phyloP scores from a whole-genome alignment of 2,113 vertebrate genomes.

The Toxostoma redivivum region DNA sequence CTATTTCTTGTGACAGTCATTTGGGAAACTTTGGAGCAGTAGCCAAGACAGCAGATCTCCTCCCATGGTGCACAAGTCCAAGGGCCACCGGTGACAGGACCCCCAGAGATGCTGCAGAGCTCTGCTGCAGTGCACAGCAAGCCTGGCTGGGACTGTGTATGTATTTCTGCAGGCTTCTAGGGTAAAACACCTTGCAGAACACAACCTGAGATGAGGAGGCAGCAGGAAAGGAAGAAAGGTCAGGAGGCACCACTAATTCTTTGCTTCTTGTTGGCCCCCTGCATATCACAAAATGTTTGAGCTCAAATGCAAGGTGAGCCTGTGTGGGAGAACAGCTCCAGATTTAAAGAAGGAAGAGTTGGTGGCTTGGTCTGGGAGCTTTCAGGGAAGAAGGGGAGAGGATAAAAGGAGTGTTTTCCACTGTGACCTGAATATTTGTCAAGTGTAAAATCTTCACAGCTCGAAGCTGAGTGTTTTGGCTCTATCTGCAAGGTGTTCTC shows the following conservation, averaged over 20 bases:
- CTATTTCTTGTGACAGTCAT: not conserved
- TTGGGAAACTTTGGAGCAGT: not conserved
- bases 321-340: not conserved
- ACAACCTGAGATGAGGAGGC: accelerated
- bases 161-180: not conserved
- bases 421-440: not conserved
- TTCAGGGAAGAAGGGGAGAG: not conserved
- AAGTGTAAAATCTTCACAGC: not conserved
- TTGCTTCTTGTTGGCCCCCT: not conserved
- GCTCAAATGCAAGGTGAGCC: not conserved
- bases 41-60: not conserved
- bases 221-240: not conserved
- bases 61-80: not conserved
- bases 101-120: not conserved
- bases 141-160: not conserved
- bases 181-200: not conserved
- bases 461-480: not conserved
- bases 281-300: accelerated
- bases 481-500: not conserved
- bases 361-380: not conserved
- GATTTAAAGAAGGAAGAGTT: not conserved
- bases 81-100: accelerated
- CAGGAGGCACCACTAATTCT: not conserved
- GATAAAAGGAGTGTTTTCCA: not conserved
- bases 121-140: not conserved